Evolutionary conservation across 2,888 invertebrate genomes (phyloP), one percentile per base, ranked within the genome.

Genomic region (Andrena trimmerana): DNA sequence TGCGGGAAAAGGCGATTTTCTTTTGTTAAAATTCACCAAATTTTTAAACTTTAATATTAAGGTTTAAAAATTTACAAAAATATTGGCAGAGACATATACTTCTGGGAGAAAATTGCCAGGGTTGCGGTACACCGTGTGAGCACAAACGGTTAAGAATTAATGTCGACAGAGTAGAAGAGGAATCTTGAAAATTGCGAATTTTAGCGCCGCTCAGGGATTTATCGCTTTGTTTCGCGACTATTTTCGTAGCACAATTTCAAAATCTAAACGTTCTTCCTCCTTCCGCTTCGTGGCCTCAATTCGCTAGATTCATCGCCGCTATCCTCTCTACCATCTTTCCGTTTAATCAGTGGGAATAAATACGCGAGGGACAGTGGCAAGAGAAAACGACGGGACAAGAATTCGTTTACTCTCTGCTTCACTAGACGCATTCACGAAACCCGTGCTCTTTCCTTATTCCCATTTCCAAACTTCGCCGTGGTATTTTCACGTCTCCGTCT

Each of bases 271-370:
- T 73, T 79, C 81, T 78, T 81, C 74, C 76, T 75, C 73, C 81
- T 85, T 86, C 84, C 84, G 81, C 81, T 78, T 78, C 70, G 79
- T 81, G 86, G 73, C 86, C 86, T 84, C 86, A 78, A 86, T 87
- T 86, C 80, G 78, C 57, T 84, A 74, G 75, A 84, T 79, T 86
- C 81, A 84, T 74, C 81, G 57, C 27, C 31, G 78, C 84, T 63
- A 81, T 81, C 72, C 81, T 54, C 65, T 48, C 78, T 65, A 67
- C 71, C 78, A 63, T 78, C 83, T 78, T 68, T 27, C 68, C 72
- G 72, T 78, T 81, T 77, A 69, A 73, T 77, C 69, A 63, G 52
- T 36, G 71, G 52, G 78, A 67, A 72, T 63, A 74, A 81, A 78
- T 31, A 60, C 52, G 0, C 60, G 54, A 50, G 72, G 48, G 72